Base-by-base conservation (phyloP, 1,140 invertebrate species). In the Lutraria rhynchaena region DNA sequence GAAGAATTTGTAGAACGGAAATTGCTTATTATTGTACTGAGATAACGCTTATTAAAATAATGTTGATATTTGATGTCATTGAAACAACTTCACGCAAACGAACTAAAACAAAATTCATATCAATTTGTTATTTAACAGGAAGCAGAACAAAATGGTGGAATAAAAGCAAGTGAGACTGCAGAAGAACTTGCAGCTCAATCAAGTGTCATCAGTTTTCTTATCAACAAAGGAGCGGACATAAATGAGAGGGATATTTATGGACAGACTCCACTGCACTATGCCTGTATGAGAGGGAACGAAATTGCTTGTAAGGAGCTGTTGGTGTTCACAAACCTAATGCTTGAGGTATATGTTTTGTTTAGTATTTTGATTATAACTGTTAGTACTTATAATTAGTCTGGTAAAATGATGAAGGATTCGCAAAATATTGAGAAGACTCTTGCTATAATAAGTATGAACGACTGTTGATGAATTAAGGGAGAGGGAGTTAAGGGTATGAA, bases 201-300 rank as follows among this genome's bases (percentile, higher is more conserved):
- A 29, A 89, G 87, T 41, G 89, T 92, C 24, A 87, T 93, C 49
- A 60, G 82, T n/a, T 90, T 89, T 44, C 85, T 94, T 13, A 87
- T 93, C n/a, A 86, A 87, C 35, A 85, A 87, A 53, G 90, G 92
- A n/a, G 93, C 93, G 9, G 84, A 92, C 51, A 88, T 93, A 29
- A 93, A 93, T 82, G 85, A 85, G 51, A 70, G 85, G 27, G 93
- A 94, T 83, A 88, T 87, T 5, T 93, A 93, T 85, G 92, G 91
- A 5, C 88, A 91, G 71, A 93, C 93, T 5, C 92, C 93, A 0
- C 87, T 94, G 1, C 93, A 93, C 81, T 93, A 91, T 86, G 92
- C 93, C 29, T 93, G 93, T 44, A 93, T 93, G 92, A 88, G 93
- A 83, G 92, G 92, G 15, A 93, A 93, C 82, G 91, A 91, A 77